Evolutionary conservation across 2,888 invertebrate genomes (phyloP).

Genomic region (Nephrotoma appendiculata): DNA sequence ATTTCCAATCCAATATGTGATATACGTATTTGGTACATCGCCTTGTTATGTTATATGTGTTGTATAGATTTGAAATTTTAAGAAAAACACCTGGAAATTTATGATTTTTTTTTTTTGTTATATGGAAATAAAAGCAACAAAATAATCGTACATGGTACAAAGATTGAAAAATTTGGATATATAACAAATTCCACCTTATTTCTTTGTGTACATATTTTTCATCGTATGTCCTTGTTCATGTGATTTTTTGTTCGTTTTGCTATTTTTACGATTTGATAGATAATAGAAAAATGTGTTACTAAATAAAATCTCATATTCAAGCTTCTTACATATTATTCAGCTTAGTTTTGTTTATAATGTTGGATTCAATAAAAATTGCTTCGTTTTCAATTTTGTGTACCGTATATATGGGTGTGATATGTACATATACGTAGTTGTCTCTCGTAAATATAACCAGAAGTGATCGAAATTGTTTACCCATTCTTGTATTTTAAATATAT

Average conservation of each 20-base stretch:
- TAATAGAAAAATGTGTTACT: not conserved
- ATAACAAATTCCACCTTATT: not conserved
- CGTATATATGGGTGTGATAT: not conserved
- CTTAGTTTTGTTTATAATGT: not conserved
- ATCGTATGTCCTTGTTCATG: not conserved
- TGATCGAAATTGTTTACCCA: not conserved
- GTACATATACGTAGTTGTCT: not conserved
- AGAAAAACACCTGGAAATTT: not conserved
- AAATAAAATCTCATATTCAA: not conserved
- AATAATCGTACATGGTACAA: not conserved
- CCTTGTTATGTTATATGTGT: not conserved
- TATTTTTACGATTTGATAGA: not conserved
- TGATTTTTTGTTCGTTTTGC: not conserved
- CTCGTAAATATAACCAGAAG: not conserved
- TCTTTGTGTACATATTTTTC: not conserved
- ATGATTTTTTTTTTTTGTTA: not conserved
- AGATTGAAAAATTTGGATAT: not conserved
- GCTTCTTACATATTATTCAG: not conserved
- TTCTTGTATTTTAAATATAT: not conserved
- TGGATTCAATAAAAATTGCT: not conserved
- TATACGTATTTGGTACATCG: not conserved
- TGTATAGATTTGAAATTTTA: not conserved
- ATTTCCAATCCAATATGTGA: not conserved
- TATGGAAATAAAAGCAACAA: not conserved
- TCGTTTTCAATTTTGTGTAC: not conserved